Evolutionary conservation across 2,888 invertebrate species (phyloP), one percentile per base, ranked within the genome.

Genomic region (Candidula unifasciata): DNA sequence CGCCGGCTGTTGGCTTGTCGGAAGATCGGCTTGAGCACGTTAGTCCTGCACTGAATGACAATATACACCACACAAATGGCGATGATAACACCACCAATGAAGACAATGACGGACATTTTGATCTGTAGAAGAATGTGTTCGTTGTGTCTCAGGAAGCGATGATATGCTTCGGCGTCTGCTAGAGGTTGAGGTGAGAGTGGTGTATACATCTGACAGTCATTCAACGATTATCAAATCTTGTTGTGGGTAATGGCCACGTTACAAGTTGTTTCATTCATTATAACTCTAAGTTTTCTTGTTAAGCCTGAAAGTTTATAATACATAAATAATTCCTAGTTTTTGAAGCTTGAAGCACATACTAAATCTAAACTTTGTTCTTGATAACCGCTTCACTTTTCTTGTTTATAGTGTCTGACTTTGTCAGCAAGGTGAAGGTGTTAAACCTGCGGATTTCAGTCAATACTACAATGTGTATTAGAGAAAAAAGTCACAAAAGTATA

Each of bases 51-150:
- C 85, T 88, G 88, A 27, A 87, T 8, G 35, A 87, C 73, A 33
- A 88, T 88, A 80, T 88, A 88, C 27, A 87, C 86, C 57, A 88
- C 76, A 79, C 88, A 88, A n/a, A 83, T 86, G 5, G 86, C 78
- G 69, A 88, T 85, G 81, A 88, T 83, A 33, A 88, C 76, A 64
- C 82, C 87, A 52, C 88, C 88, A 35, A 88, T 78, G n/a, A 86
- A 81, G 30, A 88, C 83, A 24, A 88, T 87, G 44, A 88, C 86
- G 18, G 87, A 86, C 82, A 88, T 82, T 71, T 88, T 88, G 78
- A 88, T 88, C 44, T 88, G 87, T 27, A 87, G 85, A 18, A 88
- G 86, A 33, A 88, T 66, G 77, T 87, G 87, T 80, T 86, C 86
- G 79, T 87, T 87, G 76, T 86, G 87, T 83, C 82, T 85, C 33